These are phyloP conservation scores for Spea bombifrons DNA, from an alignment of 2,113 vertebrate genomes.

Conservation along the genomic window DNA sequence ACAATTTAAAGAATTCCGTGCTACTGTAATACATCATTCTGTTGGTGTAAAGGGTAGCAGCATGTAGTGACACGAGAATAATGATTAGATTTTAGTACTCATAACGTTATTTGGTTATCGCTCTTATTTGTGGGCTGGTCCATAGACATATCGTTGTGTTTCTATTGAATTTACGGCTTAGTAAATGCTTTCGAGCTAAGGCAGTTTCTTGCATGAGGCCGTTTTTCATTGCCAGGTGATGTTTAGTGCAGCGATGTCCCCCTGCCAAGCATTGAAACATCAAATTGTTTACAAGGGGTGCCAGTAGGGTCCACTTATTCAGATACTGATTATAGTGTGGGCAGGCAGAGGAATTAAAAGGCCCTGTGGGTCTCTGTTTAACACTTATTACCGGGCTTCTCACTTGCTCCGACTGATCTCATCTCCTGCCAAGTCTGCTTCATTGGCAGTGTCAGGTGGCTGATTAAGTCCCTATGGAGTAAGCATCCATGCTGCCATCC, in stretches of 20 bases:
- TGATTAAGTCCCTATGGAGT: slow-evolving; percentile 25
- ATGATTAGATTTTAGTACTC: no score
- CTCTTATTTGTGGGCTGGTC: no score
- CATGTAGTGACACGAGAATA: no score
- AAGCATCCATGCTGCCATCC: slow-evolving; percentile 24
- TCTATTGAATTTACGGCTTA: background rate
- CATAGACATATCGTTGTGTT: no score
- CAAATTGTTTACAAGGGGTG: slow-evolving; percentile 14
- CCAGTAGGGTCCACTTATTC: slow-evolving; percentile 3
- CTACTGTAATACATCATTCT: no score
- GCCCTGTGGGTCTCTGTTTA: slow-evolving; percentile 13
- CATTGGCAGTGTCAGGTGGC: slow-evolving; percentile 19
- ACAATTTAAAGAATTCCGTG: no score
- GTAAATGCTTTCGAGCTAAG: background rate
- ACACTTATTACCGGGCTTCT: slow-evolving; percentile 5
- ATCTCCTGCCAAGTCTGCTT: slow-evolving; percentile 23
- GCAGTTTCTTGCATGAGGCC: background rate
- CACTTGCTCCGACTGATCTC: slow-evolving; percentile 15
- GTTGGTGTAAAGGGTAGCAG: no score
- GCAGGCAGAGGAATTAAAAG: slow-evolving; percentile 1
- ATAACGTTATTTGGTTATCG: no score
- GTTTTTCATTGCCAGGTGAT: background rate
- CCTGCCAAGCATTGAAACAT: background rate
- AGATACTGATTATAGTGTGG: slow-evolving; percentile 3
- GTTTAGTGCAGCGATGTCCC: background rate